These are phyloP conservation scores for Diadumene lineata DNA, from an alignment of 92 coral and sea anemone species.

Conservation along the genomic window DNA sequence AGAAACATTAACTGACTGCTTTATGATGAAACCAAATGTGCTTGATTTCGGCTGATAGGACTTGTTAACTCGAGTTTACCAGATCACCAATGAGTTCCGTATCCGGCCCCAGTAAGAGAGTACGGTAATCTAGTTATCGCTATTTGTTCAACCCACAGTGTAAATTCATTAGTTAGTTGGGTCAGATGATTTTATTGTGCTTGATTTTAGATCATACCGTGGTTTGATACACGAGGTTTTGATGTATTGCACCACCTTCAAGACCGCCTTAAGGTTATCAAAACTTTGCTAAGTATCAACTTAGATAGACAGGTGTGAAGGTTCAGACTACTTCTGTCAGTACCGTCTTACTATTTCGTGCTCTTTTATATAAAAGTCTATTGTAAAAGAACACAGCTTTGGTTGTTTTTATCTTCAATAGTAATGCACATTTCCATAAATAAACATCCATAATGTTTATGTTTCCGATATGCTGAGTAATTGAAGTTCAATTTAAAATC, in stretches of 20 bases:
- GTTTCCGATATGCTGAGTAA: constrained; percentile 23
- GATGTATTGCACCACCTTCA: constrained; percentile 7
- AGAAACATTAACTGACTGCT: constrained; percentile 8
- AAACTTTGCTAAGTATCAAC: constrained; percentile 10
- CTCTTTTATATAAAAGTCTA: constrained; percentile 8
- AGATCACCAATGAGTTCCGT: not conserved
- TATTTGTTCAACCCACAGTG: constrained; percentile 10
- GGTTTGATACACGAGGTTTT: not conserved
- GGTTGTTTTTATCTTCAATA: constrained; percentile 19
- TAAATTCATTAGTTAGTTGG: not conserved
- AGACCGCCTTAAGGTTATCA: constrained; percentile 10
- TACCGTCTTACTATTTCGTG: not conserved
- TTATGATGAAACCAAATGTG: not conserved
- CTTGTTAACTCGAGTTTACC: not conserved
- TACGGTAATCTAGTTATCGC: constrained; percentile 7
- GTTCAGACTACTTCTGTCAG: not conserved
- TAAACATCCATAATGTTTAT: constrained; percentile 21
- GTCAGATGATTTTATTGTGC: constrained; percentile 1
- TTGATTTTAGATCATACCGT: not conserved
- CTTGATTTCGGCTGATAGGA: not conserved
- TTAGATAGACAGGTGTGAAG: constrained; percentile 3
- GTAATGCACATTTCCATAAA: constrained; percentile 3
- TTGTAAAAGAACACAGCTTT: constrained; percentile 8
- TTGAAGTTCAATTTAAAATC: constrained; percentile 35
- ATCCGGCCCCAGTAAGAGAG: constrained; percentile 15